Conservation (phyloP, 2,113 vertebrate genomes). For the Tor tambroides region DNA sequence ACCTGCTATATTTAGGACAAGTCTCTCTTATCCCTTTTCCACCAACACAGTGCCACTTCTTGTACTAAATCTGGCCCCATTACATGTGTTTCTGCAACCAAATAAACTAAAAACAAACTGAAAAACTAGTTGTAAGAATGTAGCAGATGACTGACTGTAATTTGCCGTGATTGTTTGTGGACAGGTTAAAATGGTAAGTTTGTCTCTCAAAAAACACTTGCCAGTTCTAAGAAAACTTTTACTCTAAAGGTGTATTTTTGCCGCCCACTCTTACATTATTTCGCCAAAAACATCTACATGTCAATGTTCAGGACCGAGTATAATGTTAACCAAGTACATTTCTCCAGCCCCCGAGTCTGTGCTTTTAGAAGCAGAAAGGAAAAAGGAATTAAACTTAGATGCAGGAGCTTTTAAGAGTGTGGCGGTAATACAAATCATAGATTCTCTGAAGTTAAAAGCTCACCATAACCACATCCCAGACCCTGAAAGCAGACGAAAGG, state of each 20-base stretch:
- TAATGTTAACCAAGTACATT: conserved; percentile 47
- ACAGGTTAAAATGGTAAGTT: conserved; percentile 2
- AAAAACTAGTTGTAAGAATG: neutral
- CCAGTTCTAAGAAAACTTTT: neutral
- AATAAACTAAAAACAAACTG: neutral
- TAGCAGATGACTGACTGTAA: neutral
- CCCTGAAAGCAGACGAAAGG: conserved; percentile 24
- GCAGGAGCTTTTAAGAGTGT: conserved; percentile 40
- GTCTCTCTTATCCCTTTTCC: neutral
- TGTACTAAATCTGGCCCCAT: neutral
- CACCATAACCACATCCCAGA: conserved; percentile 44
- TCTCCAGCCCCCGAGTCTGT: neutral
- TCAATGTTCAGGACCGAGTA: conserved; percentile 28
- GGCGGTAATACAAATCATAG: conserved; percentile 47
- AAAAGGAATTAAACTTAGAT: conserved; percentile 48
- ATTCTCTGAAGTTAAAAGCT: conserved; percentile 43
- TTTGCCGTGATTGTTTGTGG: neutral
- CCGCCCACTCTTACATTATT: conserved; percentile 33
- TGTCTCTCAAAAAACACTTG: neutral
- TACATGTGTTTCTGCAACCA: neutral
- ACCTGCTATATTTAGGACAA: neutral
- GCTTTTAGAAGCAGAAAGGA: conserved; percentile 36
- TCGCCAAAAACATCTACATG: conserved; percentile 2
- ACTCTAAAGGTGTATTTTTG: neutral
- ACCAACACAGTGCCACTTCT: neutral